Percentiles rank a stretch among this genome's conserved stretches.
phyloP scores from a whole-genome alignment of 2,113 vertebrate species.

The Poecile atricapillus region DNA sequence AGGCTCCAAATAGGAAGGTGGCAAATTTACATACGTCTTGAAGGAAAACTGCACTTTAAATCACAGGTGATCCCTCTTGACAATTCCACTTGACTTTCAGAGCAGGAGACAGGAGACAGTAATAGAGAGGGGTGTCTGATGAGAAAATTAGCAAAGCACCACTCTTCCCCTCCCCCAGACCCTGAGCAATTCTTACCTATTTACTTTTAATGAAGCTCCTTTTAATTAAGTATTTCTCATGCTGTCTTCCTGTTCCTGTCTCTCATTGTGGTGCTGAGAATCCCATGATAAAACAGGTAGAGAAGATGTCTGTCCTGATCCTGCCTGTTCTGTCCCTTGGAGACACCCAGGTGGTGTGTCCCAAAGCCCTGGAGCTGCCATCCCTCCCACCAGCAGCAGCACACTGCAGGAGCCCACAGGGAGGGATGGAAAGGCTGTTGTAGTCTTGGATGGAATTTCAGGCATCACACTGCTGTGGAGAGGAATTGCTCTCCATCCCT shows the following conservation, averaged over 20 bases:
- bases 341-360: not conserved
- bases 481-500: not conserved
- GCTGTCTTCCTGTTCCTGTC: not conserved
- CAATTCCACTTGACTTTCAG: slow-evolving; percentile 62
- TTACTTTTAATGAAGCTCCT: not conserved
- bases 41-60: slow-evolving; percentile 34
- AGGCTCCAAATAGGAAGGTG: not conserved
- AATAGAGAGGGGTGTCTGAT: slow-evolving; percentile 6
- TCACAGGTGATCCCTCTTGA: slow-evolving; percentile 60
- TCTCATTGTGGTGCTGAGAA: not conserved
- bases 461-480: too few relatives aligned
- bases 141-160: slow-evolving; percentile 43
- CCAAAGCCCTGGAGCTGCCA: fast-evolving
- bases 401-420: not conserved
- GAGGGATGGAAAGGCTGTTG: not conserved
- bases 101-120: not conserved
- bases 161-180: not conserved
- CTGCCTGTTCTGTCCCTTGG: not conserved
- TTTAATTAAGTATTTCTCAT: not conserved
- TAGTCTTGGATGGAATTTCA: not conserved
- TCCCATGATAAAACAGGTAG: not conserved
- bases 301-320: not conserved
- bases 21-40: not conserved
- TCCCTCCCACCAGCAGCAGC: not conserved
- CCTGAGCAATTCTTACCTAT: not conserved